Evolutionary conservation across 2,888 invertebrate genomes (phyloP), one percentile per base, ranked within the genome.

Genomic region (Amblyjoppa proteus): DNA sequence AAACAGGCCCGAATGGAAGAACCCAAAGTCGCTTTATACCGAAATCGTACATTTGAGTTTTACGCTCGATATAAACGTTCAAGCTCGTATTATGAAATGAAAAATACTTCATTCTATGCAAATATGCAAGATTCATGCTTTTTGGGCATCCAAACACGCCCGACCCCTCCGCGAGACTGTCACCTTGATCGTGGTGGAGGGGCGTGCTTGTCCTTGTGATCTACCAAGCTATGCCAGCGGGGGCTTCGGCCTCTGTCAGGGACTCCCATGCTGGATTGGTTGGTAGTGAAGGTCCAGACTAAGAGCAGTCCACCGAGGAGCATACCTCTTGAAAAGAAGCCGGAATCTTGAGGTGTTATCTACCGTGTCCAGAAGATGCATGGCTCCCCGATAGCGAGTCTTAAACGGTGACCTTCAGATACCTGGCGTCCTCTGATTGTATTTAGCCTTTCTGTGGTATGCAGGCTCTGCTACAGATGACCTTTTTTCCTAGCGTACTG

Each of bases 111-210:
- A 31, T 31, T 31, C 1, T 31, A 31, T 31, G 31, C 31, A 31
- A 31, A 2, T 31, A 31, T 2, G 2, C 31, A 31, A 31, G 31
- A 31, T 31, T 31, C 31, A 31, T 31, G 31, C 31, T 2, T 31
- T 31, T 31, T 0, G 31, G 4, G 31, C 31, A 31, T 0, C 31
- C 31, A 31, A 31, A 1, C 31, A 31, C 2, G 2, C 31, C 31
- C 31, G 3, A 31, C 75, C 51, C 64, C 64, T 31, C 75, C 75
- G 64, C 0, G 2, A 16, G 66, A 41, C 64, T 68, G 28, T 11
- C 53, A 76, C 85, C 85, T 85, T 85, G 85, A 41, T 34, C 78
- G 85, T 25, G 82, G 81, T 58, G 85, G 78, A 16, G 82, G 81
- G 76, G 82, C 85, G 78, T 78, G 69, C 13, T 61, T 9, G 58